Base-by-base conservation (phyloP, 2,888 invertebrate genomes). In the Seira sanloemensis region DNA sequence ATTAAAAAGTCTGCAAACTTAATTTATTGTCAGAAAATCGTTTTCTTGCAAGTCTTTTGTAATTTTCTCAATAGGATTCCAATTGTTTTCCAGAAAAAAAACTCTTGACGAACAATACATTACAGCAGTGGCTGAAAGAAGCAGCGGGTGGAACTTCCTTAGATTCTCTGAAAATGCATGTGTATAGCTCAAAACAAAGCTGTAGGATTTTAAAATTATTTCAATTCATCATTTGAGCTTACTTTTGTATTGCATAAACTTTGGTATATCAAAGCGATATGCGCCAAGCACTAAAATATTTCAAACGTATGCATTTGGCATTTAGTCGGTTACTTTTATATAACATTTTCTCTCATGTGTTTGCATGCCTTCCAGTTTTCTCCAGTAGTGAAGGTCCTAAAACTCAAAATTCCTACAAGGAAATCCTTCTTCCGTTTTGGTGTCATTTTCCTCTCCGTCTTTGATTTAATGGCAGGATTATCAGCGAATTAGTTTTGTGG, bases 401-500 rank as follows among this genome's bases (percentile, higher is more conserved):
- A 73, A 67, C 67, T 65, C 46, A 67, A 73, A 67, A 73, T 27
- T 79, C 79, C 54, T 46, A 54, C 37, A 62, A 73, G 79, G 79
- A 79, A 79, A 79, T 79, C 79, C 79, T 66, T 79, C 79, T 79
- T 73, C 79, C 73, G 54, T 73, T 79, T 67, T 66, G 73, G 73
- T 73, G 73, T 67, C 79, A 46, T 73, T 9, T 79, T 72, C 67
- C 79, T 73, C n/a, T n/a, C n/a, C 54, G 73, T 23, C 54, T 73
- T 73, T 73, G 79, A 79, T 73, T 79, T 79, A 79, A 73, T 73
- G 21, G 66, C 21, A 25, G 73, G 79, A 79, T 79, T 79, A 79
- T 79, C 79, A 79, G 65, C 66, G 79, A 73, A 79, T 79, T 79
- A 79, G 79, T 37, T 79, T 67, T 24, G 73, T 79, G 79, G 79